A percentile compares a stretch with the other conserved stretches of the same genome.
phyloP scores from a whole-genome alignment of 2,113 vertebrate species.

The Acrocephalus kingi region DNA sequence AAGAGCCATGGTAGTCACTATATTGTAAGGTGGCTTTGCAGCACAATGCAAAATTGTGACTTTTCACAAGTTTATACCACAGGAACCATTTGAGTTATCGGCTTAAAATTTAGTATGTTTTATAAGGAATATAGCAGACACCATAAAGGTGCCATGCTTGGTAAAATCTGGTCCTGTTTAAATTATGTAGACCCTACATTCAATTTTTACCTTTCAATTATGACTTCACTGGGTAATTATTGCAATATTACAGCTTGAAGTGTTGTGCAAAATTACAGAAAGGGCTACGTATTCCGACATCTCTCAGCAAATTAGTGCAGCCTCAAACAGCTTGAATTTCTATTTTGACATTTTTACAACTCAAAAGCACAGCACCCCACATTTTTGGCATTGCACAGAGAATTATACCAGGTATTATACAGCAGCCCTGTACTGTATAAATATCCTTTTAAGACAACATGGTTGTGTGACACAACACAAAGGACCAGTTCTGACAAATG shows the following conservation, averaged over 20 bases:
- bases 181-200: conserved; percentile 46
- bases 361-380: conserved; percentile 8
- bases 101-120: conserved; percentile 65
- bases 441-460: not conserved
- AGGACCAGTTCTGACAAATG: conserved; percentile 26
- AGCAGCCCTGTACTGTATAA: conserved; percentile 7
- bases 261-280: conserved; percentile 48
- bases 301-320: conserved; percentile 46
- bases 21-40: conserved; percentile 78
- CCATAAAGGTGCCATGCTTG: conserved; percentile 55
- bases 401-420: conserved; percentile 3
- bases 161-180: conserved; percentile 39
- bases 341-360: conserved; percentile 60
- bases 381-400: not conserved
- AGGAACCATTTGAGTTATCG: conserved; percentile 75
- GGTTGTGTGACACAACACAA: conserved; percentile 3
- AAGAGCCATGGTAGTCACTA: conserved; percentile 74
- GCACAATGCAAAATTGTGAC: conserved; percentile 81
- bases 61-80: conserved; percentile 81
- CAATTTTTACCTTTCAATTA: conserved; percentile 59
- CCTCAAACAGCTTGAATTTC: conserved; percentile 43
- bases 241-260: conserved; percentile 44
- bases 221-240: conserved; percentile 59
- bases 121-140: conserved; percentile 23
- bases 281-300: not conserved